Base-by-base conservation (phyloP, 2,113 vertebrate genomes). In the Acrocephalus kingi region DNA sequence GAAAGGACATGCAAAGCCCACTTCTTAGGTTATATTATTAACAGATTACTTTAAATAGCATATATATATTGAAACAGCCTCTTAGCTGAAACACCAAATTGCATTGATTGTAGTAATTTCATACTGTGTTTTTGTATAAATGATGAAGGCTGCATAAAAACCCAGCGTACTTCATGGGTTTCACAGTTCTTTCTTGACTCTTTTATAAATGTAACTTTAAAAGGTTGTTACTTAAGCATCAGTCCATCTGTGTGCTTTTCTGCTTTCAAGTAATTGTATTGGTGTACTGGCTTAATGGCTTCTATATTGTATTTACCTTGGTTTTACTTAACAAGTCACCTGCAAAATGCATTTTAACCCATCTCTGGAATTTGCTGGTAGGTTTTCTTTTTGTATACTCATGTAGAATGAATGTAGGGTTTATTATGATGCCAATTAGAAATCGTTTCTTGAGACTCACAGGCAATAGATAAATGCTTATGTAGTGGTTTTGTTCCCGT, bases 81-180 rank as follows among this genome's bases (percentile, higher is more conserved):
- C 64, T 72, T 89, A 84, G 67, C 48, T 76, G 84, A 94, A 91
- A 91, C 52, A 35, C 56, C 27, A 55, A 15, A 62, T 95, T 90
- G 68, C 68, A 37, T 67, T 93, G 77, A 69, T 68, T 87, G 54
- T 86, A 56, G 76, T 75, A 41, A 69, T 89, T 82, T 83, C 56
- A 15, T 76, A 21, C 82, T 77, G 85, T 63, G 67, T 62, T 94
- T 90, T 93, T 96, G 78, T 95, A 24, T 76, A 80, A 88, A 71
- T 59, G 21, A 79, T 89, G 78, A 77, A 88, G 67, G 46, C 43
- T 93, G 91, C 68, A 74, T 71, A 80, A 83, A 93, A 59, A 52
- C 30, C 46, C 59, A 51, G 15, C 4, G 6, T 73, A 43, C 21
- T 77, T 76, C 11, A 46, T 43, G 33, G 27, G 30, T 89, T 92